Base-by-base conservation (phyloP, 2,113 vertebrate genomes). In the Phylloscopus trochilus region DNA sequence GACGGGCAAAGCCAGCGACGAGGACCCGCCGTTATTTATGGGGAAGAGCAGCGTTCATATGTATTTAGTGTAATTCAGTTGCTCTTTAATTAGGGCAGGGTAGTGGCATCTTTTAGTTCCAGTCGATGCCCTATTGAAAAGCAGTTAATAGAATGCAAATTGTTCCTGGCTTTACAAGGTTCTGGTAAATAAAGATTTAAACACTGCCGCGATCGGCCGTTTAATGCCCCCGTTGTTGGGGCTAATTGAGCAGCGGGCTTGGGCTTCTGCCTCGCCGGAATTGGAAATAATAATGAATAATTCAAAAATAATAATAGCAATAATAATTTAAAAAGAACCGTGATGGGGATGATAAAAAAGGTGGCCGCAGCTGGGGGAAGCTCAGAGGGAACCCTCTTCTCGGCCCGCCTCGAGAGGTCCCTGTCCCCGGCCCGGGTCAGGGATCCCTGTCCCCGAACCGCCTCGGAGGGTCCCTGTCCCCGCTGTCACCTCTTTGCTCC, bases 171-270 rank as follows among this genome's bases (percentile, higher is more conserved):
- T 99, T 99, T 99, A 99, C 98, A 98, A 98, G 98, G 98, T 98
- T 98, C 98, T 98, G 98, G 98, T 99, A 99, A 99, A 99, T 99
- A 99, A 99, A 99, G 98, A 99, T 99, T 99, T 99, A 99, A 99
- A 98, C 98, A 98, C 98, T 98, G 97, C 95, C 92, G 98, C 98
- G 97, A 98, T 98, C 98, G 98, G 98, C 98, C 98, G 97, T 98
- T 98, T 99, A 99, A 98, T 98, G 98, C 98, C 98, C 98, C 98
- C 97, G 98, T 98, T 98, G 98, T 98, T 98, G 97, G 98, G 98
- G 98, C 98, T 98, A 98, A 99, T 98, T 98, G 98, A 98, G 98
- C 98, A 96, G 97, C 94, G 97, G 96, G 98, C 98, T 98, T 55
- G 63, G 98, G 97, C 97, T 98, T 98, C 97, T 97, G 94, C 49